Base-by-base conservation (phyloP, 92 coral and sea anemone species). In the Parazoanthus atlanticus region DNA sequence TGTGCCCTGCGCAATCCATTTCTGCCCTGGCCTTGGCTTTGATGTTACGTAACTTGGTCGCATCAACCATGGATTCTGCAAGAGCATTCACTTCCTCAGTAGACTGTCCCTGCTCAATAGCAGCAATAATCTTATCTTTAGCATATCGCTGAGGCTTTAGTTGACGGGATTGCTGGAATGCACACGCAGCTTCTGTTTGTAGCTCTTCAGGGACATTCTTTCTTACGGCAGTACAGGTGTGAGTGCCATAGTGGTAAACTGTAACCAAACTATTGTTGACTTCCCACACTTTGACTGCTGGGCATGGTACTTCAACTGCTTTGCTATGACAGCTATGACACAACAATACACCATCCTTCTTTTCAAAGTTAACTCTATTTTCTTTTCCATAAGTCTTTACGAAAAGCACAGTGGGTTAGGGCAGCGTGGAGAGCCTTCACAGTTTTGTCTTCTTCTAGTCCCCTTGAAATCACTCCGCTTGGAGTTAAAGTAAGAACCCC, bases 391-490 rank as follows among this genome's bases (percentile, higher is more conserved):
- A 43, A 43, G 49, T 43, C 49, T 43, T 43, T 43, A 43, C 49
- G 49, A 43, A 43, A 89, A 88, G 72, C 93, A 91, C 70, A 56
- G 29, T 65, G 28, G 38, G 76, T 91, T 84, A 8, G 86, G 85
- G 66, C 93, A 91, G 41, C 34, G 88, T n/a, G 86, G 93, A 33
- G 93, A 88, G 0, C 93, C 89, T 66, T 91, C 81, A 58, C 91
- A 91, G 23, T 85, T 85, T 23, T 89, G 78, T 52, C 77, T 77
- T 84, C 91, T 76, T 34, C 93, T 61, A 15, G 81, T 91, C 13
- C 93, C 93, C 30, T 49, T 76, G 77, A 91, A 91, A 69, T 89
- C 91, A 88, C 91, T 67, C 46, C 89, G 47, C 32, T 83, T 91
- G 8, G 91, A 91, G 75, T 88, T 88, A 33, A 82, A 88, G 38